Conservation (phyloP, 2,797 vertebrate species). For the Chaetodon trifasciatus region DNA sequence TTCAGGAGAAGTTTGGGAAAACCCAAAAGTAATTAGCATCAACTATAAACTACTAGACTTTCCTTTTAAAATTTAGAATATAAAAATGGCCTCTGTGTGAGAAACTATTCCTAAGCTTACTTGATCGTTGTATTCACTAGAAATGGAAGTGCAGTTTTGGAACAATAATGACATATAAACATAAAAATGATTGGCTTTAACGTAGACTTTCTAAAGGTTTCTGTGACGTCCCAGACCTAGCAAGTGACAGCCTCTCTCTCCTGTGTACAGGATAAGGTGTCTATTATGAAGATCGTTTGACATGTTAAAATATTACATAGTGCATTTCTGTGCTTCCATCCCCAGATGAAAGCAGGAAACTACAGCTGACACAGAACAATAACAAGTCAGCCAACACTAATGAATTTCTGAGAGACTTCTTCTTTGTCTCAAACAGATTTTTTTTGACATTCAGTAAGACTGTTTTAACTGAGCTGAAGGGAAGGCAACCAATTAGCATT, state of each 20-base stretch:
- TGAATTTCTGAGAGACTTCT: constrained; percentile 42
- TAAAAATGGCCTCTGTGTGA: not conserved
- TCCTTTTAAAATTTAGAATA: not conserved
- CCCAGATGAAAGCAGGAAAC: constrained; percentile 46
- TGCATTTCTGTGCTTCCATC: constrained; percentile 28
- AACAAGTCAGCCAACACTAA: constrained; percentile 47
- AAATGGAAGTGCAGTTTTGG: too few relatives aligned
- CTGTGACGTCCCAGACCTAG: constrained; percentile 31
- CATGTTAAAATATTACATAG: constrained; percentile 23
- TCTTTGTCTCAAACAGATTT: constrained; percentile 10
- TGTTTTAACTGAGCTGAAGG: constrained; percentile 45
- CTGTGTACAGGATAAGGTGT: not conserved
- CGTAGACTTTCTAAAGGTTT: constrained; percentile 12
- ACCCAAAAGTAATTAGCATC: not conserved
- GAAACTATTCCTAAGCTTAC: not conserved
- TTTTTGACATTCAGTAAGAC: constrained; percentile 18
- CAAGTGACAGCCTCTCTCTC: constrained; percentile 15
- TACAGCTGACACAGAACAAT: constrained; percentile 36
- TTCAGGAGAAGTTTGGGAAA: not conserved
- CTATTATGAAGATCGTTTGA: constrained; percentile 37
- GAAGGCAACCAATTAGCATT: constrained; percentile 65
- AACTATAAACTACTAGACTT: not conserved
- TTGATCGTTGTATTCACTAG: not conserved
- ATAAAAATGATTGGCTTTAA: not conserved
- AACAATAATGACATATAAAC: too few relatives aligned